Percentiles rank a stretch among this genome's conserved stretches.
Evolutionary conservation across 2,888 invertebrate species (phyloP).

Genomic region (Oxystoma pomonae): DNA sequence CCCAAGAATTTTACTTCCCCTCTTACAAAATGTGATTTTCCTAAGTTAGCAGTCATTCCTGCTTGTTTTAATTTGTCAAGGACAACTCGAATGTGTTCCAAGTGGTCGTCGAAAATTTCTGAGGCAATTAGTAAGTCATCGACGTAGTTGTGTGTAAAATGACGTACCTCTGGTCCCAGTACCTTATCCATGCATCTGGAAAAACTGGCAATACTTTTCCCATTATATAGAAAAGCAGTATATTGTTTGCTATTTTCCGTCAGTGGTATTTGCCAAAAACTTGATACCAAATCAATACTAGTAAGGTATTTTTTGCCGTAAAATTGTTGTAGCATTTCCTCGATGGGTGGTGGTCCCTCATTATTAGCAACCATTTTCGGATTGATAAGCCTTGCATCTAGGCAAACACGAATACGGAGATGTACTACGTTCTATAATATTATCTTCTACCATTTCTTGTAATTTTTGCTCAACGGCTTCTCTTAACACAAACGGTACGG

Average conservation of each 20-base stretch:
- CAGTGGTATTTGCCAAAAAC: slow-evolving; percentile 27
- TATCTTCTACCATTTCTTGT: no score
- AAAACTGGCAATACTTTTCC: slow-evolving; percentile 30
- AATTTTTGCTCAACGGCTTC: no score
- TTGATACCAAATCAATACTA: slow-evolving; percentile 12
- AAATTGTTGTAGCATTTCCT: slow-evolving; percentile 23
- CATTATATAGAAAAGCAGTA: slow-evolving; percentile 33
- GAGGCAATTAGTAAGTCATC: slow-evolving; percentile 36
- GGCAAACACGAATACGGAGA: no score
- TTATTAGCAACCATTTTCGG: slow-evolving; percentile 32
- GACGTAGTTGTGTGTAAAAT: slow-evolving; percentile 32
- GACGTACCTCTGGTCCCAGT: slow-evolving; percentile 30
- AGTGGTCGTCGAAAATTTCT: slow-evolving; percentile 24
- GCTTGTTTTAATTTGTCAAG: slow-evolving; percentile 24
- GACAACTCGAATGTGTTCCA: slow-evolving; percentile 25
- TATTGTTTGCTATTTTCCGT: slow-evolving; percentile 24
- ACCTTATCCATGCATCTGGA: slow-evolving; percentile 15
- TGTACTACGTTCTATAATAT: no score
- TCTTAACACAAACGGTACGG: no score
- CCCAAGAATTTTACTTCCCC: slow-evolving; percentile 25
- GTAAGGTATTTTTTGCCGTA: background rate
- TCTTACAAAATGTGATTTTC: slow-evolving; percentile 28
- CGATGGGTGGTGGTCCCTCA: slow-evolving; percentile 28
- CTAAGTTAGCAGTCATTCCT: slow-evolving; percentile 29
- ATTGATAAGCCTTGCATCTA: slow-evolving; percentile 14